Evolutionary conservation across 2,888 invertebrate genomes (phyloP).

Genomic region (Melipona bicolor): DNA sequence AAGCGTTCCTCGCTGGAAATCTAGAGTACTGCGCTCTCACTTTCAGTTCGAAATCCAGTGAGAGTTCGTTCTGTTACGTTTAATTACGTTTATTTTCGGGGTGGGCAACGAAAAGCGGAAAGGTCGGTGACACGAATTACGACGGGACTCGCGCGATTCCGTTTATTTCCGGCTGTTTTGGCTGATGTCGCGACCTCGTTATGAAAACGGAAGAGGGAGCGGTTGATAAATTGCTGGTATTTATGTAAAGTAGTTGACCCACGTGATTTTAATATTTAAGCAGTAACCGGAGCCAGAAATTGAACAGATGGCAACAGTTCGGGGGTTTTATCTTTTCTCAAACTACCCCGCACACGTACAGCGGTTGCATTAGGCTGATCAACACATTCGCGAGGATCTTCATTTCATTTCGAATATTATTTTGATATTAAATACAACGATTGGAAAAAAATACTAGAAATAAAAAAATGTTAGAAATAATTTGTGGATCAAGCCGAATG

Average conservation of each 20-base stretch:
- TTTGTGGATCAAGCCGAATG: too few species aligned
- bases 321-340: not conserved
- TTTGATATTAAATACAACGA: too few species aligned
- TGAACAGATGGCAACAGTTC: not conserved
- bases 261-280: not conserved
- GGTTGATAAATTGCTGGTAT: not conserved
- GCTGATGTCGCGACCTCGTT: not conserved
- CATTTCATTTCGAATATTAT: too few species aligned
- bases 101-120: not conserved
- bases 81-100: not conserved
- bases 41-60: not conserved
- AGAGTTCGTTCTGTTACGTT: not conserved
- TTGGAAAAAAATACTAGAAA: too few species aligned
- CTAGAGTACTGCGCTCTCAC: not conserved
- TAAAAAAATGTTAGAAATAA: too few species aligned
- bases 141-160: not conserved
- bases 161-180: constrained; percentile 6
- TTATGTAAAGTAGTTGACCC: constrained; percentile 12
- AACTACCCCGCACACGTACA: not conserved
- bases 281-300: not conserved
- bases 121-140: constrained; percentile 21
- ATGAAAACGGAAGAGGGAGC: not conserved
- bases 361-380: not conserved
- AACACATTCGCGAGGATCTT: not conserved
- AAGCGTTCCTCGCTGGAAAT: constrained; percentile 41